Evolutionary conservation across 2,888 invertebrate species (phyloP).

Genomic region (Myopa tessellatipennis): DNA sequence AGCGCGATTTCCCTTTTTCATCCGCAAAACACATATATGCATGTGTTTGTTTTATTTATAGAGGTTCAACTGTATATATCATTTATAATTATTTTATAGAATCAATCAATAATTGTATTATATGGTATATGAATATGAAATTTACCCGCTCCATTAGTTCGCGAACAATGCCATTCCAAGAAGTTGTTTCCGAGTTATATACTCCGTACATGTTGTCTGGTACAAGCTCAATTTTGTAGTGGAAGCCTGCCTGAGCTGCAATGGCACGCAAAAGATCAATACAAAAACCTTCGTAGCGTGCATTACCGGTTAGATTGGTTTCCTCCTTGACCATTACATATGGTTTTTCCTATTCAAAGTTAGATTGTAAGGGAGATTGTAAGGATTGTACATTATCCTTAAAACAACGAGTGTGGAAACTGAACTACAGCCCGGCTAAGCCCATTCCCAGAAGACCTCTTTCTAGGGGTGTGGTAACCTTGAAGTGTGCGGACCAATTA

Average conservation of each 20-base stretch:
- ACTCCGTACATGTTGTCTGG: slow-evolving; percentile 92
- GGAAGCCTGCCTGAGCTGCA: slow-evolving; percentile 86
- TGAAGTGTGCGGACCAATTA: too few species aligned
- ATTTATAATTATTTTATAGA: not conserved
- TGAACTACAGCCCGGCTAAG: too few species aligned
- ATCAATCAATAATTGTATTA: not conserved
- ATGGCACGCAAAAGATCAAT: slow-evolving; percentile 88
- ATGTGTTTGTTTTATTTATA: too few species aligned
- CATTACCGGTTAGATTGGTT: slow-evolving; percentile 86
- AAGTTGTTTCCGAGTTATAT: slow-evolving; percentile 85
- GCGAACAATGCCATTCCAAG: slow-evolving; percentile 91
- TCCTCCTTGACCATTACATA: slow-evolving; percentile 92
- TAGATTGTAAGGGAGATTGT: too few species aligned
- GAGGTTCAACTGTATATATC: too few species aligned
- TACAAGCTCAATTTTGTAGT: slow-evolving; percentile 84
- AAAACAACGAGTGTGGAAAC: too few species aligned
- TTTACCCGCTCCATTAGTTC: slow-evolving; percentile 87
- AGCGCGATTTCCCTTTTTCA: too few species aligned
- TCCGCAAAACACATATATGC: too few species aligned
- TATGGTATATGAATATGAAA: slow-evolving; percentile 24
- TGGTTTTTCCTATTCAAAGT: slow-evolving; percentile 79
- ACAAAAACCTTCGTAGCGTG: slow-evolving; percentile 90
- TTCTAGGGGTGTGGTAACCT: too few species aligned
- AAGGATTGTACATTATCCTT: too few species aligned
- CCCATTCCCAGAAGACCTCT: too few species aligned